Evolutionary conservation across 2,113 vertebrate genomes (phyloP), one percentile per base, ranked within the genome.

Genomic region (Conger conger): DNA sequence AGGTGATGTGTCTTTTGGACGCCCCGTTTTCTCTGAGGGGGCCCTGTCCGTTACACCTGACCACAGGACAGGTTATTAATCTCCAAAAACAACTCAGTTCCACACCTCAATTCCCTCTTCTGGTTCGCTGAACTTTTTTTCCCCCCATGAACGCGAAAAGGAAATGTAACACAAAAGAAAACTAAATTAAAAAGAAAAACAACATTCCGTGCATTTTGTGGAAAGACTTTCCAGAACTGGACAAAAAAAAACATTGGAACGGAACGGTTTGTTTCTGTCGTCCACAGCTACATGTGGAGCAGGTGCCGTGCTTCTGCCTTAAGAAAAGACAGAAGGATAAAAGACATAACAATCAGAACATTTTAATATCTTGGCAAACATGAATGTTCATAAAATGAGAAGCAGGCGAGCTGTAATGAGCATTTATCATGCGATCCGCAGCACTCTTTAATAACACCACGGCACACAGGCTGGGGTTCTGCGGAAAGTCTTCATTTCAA

Each of bases 331-430:
- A 77, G 18, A 60, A 83, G n/a, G 79, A 82, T 11, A 76, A 83
- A 53, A 63, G 5, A 60, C 18, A 42, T 36, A 82, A 16, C 57
- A 87, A 82, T 68, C 53, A 54, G 86, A 87, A 86, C 60, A 86
- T 86, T 91, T 83, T 87, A 87, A 90, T 85, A 84, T 82, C 83
- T 87, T 91, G 90, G 89, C 89, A 88, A 87, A 89, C 86, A 1
- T 30, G 84, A 77, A 87, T 33, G 35, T 50, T 86, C 80, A 87
- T 82, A 45, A 79, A 89, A 92, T 92, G 60, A 83, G 85, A 92
- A 88, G 80, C 90, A 90, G 90, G 86, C 83, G 37, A 73, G 82
- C 53, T 45, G 82, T 81, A 57, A 81, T 87, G 85, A 83, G 80
- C 13, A 27, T 40, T 76, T 85, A 86, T 83, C 85, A 35, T 82